A percentile compares a stretch with the other conserved stretches of the same genome.
phyloP scores from a whole-genome alignment of 2,113 vertebrate species.

The Phylloscopus trochilus region DNA sequence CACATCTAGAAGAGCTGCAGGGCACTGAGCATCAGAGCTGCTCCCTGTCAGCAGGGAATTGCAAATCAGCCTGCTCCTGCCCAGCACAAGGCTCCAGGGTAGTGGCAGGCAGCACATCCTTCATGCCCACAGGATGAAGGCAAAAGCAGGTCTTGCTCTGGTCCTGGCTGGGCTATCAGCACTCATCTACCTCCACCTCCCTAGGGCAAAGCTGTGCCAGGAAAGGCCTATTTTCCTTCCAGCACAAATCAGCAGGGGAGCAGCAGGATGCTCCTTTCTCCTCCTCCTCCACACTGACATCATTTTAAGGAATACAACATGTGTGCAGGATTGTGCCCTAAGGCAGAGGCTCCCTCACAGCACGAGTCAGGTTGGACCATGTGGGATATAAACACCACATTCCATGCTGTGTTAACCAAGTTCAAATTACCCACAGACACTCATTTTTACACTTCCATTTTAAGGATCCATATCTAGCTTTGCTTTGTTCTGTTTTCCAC shows the following conservation, averaged over 20 bases:
- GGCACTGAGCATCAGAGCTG: neutral
- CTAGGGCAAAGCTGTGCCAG: neutral
- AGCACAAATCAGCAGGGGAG: neutral
- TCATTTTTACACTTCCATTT: neutral
- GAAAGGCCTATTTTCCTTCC: neutral
- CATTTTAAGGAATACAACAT: neutral
- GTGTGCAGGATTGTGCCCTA: neutral
- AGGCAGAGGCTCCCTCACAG: neutral
- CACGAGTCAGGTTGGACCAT: neutral
- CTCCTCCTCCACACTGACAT: neutral
- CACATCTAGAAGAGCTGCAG: neutral
- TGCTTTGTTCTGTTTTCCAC: neutral
- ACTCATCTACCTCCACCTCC: rapidly evolving
- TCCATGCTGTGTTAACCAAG: neutral
- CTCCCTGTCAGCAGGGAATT: neutral
- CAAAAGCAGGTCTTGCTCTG: neutral
- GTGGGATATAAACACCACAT: neutral
- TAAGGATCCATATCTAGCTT: neutral
- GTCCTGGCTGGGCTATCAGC: neutral
- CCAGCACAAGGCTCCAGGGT: neutral
- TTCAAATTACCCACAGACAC: neutral
- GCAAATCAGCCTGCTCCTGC: neutral
- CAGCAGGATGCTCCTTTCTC: neutral
- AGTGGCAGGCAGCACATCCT: neutral
- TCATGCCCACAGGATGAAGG: neutral